These are phyloP conservation scores for Diarsia rubi DNA, from an alignment of 2,888 invertebrate genomes.

Conservation along the genomic window DNA sequence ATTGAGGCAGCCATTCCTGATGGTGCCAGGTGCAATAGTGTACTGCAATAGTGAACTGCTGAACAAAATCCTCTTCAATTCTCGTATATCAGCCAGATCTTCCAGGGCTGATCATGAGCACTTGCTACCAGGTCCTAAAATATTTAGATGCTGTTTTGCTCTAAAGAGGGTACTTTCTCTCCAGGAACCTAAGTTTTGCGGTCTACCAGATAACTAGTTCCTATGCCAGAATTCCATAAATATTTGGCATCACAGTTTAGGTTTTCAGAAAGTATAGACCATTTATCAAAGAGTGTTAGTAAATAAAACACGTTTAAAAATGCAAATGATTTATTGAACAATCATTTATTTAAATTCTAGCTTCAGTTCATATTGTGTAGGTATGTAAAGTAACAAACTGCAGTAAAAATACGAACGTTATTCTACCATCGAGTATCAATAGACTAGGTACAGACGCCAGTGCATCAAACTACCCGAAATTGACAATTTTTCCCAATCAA, in stretches of 20 bases:
- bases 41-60: background rate
- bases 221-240: background rate
- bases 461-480: no score
- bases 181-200: background rate
- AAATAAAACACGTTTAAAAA: constrained; percentile 57
- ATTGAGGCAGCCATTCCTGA: background rate
- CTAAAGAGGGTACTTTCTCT: no score
- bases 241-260: background rate
- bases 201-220: background rate
- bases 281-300: constrained; percentile 1
- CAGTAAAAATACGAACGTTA: constrained; percentile 47
- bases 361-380: constrained; percentile 43
- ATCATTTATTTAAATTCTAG: constrained; percentile 49
- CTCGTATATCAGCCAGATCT: background rate
- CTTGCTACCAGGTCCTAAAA: background rate
- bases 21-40: background rate
- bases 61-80: background rate
- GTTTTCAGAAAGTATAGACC: background rate
- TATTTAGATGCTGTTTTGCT: background rate
- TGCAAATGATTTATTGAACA: constrained; percentile 68
- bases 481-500: no score
- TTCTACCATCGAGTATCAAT: constrained; percentile 23
- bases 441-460: background rate
- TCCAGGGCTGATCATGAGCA: background rate
- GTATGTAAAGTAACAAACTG: constrained; percentile 52